Evolutionary conservation across 2,113 vertebrate genomes (phyloP).

Genomic region (Forbesichthys agassizii): DNA sequence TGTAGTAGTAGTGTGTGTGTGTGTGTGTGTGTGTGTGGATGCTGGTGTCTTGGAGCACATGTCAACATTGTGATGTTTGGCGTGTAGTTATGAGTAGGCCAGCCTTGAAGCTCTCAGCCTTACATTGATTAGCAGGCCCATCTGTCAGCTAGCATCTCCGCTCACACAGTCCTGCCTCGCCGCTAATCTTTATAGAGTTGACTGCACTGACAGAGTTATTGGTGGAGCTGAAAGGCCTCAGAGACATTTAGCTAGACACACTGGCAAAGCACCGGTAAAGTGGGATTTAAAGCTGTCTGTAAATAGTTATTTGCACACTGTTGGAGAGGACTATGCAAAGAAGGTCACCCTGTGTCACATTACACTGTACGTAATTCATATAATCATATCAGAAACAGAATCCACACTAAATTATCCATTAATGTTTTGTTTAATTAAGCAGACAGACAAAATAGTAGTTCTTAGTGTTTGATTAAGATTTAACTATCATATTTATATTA

Average conservation of each 20-base stretch:
- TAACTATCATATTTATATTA: no score
- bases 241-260: no score
- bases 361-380: no score
- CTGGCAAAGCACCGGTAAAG: no score
- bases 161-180: conserved; percentile 63
- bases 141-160: conserved; percentile 63
- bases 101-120: conserved; percentile 34
- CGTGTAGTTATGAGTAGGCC: conserved; percentile 39
- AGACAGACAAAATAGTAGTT: no score
- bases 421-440: no score
- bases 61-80: conserved; percentile 43
- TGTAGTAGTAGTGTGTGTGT: conserved; percentile 12
- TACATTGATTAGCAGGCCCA: conserved; percentile 63
- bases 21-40: conserved; percentile 4
- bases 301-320: no score
- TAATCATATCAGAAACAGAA: no score
- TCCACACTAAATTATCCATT: no score
- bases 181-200: conserved; percentile 75
- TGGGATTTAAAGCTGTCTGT: no score
- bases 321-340: conserved; percentile 31
- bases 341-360: conserved; percentile 15
- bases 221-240: conserved; percentile 5
- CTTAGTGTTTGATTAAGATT: no score
- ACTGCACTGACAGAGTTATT: conserved; percentile 70
- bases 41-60: conserved; percentile 38